These are phyloP conservation scores for Grammomys surdaster DNA, from an alignment of 2,113 vertebrate genomes.

Conservation along the genomic window DNA sequence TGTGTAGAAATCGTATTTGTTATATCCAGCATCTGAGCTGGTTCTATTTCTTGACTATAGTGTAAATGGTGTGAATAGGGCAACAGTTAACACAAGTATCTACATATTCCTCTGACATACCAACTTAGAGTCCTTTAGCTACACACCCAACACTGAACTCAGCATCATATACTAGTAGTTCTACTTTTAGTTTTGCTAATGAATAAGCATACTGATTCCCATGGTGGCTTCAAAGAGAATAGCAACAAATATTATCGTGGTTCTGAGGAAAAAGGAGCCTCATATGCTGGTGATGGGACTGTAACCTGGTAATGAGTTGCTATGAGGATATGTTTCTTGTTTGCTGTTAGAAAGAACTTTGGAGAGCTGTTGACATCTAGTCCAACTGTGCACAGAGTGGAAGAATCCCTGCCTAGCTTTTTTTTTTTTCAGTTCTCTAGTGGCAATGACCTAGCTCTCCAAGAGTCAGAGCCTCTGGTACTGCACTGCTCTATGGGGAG, in stretches of 20 bases:
- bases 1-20: neutral
- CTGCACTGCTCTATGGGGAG: neutral
- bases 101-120: neutral
- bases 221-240: neutral
- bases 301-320: neutral
- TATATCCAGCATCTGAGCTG: neutral
- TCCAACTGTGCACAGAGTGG: neutral
- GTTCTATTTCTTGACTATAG: neutral
- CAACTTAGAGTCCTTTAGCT: neutral
- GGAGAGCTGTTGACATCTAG: neutral
- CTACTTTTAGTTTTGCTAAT: neutral
- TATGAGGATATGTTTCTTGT: neutral
- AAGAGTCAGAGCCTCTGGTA: neutral
- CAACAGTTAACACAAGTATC: neutral
- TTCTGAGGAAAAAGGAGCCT: neutral
- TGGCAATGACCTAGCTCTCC: rapidly evolving
- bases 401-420: neutral
- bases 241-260: neutral
- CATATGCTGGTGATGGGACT: neutral
- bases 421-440: neutral
- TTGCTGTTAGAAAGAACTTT: neutral
- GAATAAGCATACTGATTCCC: neutral
- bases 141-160: neutral
- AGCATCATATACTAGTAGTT: neutral
- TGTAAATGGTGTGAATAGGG: neutral